Conservation (phyloP, 2,113 vertebrate species). For the Ciconia boyciana region DNA sequence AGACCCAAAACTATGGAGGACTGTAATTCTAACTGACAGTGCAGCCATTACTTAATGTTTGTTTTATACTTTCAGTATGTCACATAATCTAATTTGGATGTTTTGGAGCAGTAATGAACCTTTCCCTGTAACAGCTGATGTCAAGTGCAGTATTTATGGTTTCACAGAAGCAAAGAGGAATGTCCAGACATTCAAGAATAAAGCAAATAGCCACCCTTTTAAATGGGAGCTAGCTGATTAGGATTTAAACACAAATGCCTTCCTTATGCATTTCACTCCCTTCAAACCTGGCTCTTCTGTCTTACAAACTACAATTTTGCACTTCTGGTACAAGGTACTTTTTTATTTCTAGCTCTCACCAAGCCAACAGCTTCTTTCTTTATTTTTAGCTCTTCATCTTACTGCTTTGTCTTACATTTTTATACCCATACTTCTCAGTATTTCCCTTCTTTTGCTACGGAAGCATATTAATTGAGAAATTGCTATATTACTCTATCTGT, state of each 20-base stretch:
- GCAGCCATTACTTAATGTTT: constrained; percentile 12
- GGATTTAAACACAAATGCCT: neutral
- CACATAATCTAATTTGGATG: neutral
- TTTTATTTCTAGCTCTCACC: neutral
- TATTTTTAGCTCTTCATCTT: neutral
- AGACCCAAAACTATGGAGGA: neutral
- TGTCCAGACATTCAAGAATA: neutral
- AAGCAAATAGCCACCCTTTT: neutral
- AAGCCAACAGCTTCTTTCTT: neutral
- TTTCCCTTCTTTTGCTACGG: neutral
- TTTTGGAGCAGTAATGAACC: neutral
- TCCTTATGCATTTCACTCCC: neutral
- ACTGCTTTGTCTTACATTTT: neutral
- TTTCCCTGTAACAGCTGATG: neutral
- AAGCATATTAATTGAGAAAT: neutral
- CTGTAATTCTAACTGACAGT: neutral
- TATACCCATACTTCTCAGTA: neutral
- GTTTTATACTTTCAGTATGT: neutral
- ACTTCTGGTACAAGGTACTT: neutral
- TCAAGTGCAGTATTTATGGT: neutral
- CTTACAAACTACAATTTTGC: neutral
- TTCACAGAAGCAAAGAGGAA: constrained; percentile 14
- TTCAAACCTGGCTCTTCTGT: neutral
- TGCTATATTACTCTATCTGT: neutral
- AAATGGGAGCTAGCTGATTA: neutral